phyloP scores from a whole-genome alignment of 1,140 invertebrate genomes.

The Eubasilissa regina region DNA sequence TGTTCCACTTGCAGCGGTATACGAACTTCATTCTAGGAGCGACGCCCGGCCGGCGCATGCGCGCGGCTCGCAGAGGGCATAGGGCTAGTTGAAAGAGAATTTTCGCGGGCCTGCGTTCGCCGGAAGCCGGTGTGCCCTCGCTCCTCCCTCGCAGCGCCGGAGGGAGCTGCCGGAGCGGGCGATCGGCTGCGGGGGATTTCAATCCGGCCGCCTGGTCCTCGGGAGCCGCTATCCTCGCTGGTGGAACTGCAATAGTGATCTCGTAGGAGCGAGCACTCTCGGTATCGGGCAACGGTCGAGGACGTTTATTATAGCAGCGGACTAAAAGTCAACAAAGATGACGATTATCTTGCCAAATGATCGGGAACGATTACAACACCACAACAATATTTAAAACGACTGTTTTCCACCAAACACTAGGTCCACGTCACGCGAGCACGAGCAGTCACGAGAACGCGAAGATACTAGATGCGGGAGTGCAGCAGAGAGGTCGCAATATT shows the following conservation, averaged over 20 bases:
- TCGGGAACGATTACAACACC: not conserved
- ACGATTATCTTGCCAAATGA: not conserved
- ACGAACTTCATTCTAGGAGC: constrained; percentile 78
- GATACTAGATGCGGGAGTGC: not conserved
- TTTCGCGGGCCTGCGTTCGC: constrained; percentile 66
- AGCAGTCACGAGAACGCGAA: not conserved
- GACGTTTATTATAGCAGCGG: no score
- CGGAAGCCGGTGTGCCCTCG: constrained; percentile 54
- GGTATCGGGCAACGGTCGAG: no score
- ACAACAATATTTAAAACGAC: not conserved
- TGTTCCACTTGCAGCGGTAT: constrained; percentile 91
- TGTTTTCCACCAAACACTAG: not conserved
- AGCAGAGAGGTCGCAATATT: not conserved
- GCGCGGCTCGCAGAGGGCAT: constrained; percentile 67
- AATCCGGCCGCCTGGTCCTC: no score
- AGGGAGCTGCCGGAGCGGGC: not conserved
- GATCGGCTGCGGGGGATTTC: no score
- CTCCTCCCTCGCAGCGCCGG: constrained; percentile 48
- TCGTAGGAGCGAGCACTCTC: no score
- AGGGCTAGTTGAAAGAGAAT: constrained; percentile 66
- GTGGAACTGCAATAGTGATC: no score
- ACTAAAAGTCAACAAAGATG: not conserved
- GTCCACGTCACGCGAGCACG: not conserved
- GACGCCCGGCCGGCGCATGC: constrained; percentile 68
- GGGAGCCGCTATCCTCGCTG: no score